Evolutionary conservation across 2,113 vertebrate species (phyloP).

Genomic region (Saguinus imperator): DNA sequence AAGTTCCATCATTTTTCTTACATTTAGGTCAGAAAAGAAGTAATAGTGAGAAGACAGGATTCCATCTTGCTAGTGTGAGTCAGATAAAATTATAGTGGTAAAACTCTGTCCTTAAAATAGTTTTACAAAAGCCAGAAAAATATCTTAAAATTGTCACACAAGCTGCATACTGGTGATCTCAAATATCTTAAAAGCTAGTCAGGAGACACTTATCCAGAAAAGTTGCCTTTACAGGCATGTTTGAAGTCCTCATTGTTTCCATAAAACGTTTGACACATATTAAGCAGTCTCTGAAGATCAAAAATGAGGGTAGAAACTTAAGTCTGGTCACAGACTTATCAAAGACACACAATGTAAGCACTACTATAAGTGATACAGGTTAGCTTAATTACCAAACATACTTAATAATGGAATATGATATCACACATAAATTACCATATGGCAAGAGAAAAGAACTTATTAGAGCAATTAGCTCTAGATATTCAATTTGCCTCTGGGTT

Average conservation of each 20-base stretch:
- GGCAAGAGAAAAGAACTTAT: neutral
- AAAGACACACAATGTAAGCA: neutral
- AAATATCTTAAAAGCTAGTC: neutral
- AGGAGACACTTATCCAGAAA: neutral
- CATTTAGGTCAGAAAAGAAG: neutral
- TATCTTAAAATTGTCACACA: neutral
- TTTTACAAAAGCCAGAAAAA: neutral
- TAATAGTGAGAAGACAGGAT: neutral
- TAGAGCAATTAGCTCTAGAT: neutral
- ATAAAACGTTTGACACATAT: neutral
- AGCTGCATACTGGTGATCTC: neutral
- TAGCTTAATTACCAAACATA: constrained; percentile 4
- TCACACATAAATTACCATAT: neutral
- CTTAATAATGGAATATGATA: constrained; percentile 2
- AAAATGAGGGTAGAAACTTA: neutral
- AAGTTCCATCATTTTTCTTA: neutral
- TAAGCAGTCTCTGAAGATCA: neutral
- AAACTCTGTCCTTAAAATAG: neutral
- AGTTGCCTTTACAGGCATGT: neutral
- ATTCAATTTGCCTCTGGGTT: constrained; percentile 14
- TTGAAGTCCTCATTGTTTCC: neutral
- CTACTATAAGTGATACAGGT: neutral
- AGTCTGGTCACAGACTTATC: neutral
- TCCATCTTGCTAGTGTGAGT: neutral
- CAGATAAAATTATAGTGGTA: neutral